These are phyloP conservation scores for Ectropis grisescens DNA, from an alignment of 1,140 invertebrate species.

Conservation along the genomic window DNA sequence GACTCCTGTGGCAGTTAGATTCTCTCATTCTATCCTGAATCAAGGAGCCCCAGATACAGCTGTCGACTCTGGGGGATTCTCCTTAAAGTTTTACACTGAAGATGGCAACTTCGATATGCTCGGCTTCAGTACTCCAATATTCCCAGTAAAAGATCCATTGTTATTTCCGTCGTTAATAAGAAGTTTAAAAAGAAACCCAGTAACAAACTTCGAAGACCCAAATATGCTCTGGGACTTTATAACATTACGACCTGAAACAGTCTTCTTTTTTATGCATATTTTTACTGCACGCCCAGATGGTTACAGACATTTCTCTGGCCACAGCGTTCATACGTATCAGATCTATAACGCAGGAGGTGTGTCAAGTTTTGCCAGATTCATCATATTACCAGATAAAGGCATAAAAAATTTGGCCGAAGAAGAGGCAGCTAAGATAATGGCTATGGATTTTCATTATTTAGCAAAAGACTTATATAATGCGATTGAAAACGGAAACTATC, in stretches of 20 bases:
- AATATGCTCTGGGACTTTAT: conserved; percentile 96
- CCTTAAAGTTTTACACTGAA: conserved; percentile 84
- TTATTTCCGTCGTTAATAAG: conserved; percentile 77
- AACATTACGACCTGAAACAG: conserved; percentile 84
- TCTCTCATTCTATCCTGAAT: conserved; percentile 91
- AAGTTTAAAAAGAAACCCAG: conserved; percentile 79
- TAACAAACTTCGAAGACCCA: conserved; percentile 79
- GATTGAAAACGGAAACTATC: conserved; percentile 78
- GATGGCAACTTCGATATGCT: conserved; percentile 84
- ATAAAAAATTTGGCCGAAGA: conserved; percentile 75
- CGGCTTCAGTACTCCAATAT: conserved; percentile 82
- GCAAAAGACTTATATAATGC: conserved; percentile 82
- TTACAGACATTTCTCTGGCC: conserved; percentile 78
- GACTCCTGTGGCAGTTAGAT: conserved; percentile 79
- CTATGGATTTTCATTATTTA: conserved; percentile 80
- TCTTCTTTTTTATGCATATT: conserved; percentile 71
- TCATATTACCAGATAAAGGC: conserved; percentile 78
- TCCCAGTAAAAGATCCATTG: conserved; percentile 79
- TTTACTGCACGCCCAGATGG: conserved; percentile 92
- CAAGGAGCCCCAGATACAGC: conserved; percentile 87
- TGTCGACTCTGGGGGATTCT: conserved; percentile 79
- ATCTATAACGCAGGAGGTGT: conserved; percentile 74
- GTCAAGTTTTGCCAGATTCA: conserved; percentile 81
- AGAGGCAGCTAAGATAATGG: conserved; percentile 73
- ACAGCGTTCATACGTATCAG: conserved; percentile 81